phyloP scores from a whole-genome alignment of 2,797 vertebrate genomes.

The Neomorphus geoffroyi region DNA sequence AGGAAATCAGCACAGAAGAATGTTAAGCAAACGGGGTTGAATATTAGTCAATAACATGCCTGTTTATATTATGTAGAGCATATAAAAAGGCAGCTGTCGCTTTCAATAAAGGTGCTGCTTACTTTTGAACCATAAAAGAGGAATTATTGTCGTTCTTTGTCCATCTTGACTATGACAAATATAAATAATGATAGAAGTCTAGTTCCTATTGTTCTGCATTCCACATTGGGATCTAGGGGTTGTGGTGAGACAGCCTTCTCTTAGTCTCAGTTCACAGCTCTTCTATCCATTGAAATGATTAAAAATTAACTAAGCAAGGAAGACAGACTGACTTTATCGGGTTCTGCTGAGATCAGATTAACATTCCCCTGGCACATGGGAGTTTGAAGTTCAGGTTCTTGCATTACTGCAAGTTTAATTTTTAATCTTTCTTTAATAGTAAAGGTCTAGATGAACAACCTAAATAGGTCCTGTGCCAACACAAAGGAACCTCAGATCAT shows the following conservation, averaged over 20 bases:
- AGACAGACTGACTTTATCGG: slow-evolving; percentile 39
- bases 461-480: not conserved
- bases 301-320: slow-evolving; percentile 49
- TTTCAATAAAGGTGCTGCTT: too few relatives aligned
- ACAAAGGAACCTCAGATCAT: not conserved
- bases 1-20: too few relatives aligned
- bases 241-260: not conserved
- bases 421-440: slow-evolving; percentile 48
- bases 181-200: not conserved
- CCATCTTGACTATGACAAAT: too few relatives aligned
- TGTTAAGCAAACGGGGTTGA: too few relatives aligned
- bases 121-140: too few relatives aligned
- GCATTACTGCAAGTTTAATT: slow-evolving; percentile 40
- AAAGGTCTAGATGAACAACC: not conserved
- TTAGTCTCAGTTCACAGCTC: not conserved
- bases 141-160: too few relatives aligned
- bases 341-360: slow-evolving; percentile 23
- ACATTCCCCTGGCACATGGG: not conserved
- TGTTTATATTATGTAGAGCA: too few relatives aligned
- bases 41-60: too few relatives aligned
- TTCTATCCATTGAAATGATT: not conserved
- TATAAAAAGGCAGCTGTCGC: too few relatives aligned
- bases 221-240: not conserved
- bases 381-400: slow-evolving; percentile 43
- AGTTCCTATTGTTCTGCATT: not conserved